These are phyloP conservation scores for Onthophagus sagittarius DNA, from an alignment of 2,888 invertebrate species.

Conservation along the genomic window DNA sequence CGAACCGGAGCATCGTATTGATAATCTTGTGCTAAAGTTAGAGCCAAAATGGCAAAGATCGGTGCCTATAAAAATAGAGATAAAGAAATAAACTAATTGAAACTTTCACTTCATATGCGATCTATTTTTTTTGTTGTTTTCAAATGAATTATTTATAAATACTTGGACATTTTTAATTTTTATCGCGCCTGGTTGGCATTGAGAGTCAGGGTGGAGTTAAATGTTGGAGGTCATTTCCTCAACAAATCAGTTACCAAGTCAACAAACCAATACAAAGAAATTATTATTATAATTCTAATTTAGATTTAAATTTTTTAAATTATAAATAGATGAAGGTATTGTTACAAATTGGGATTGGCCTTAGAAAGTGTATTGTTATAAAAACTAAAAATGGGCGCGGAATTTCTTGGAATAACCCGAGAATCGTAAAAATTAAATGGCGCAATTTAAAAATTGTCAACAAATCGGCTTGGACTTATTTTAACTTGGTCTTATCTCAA, in stretches of 20 bases:
- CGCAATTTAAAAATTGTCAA: too few relatives aligned
- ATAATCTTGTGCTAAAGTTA: slow-evolving; percentile 53
- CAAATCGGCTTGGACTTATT: too few relatives aligned
- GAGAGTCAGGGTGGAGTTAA: background rate
- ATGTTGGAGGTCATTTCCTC: background rate
- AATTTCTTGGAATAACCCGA: background rate
- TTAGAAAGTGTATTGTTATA: background rate
- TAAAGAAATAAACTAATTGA: background rate
- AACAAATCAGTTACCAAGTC: background rate
- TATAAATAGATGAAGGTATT: background rate
- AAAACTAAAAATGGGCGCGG: background rate
- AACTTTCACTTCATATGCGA: background rate
- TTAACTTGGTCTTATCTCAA: too few relatives aligned
- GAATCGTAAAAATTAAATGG: background rate
- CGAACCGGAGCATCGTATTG: slow-evolving; percentile 51
- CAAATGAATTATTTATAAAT: background rate
- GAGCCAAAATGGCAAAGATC: slow-evolving; percentile 40
- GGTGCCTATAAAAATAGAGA: slow-evolving; percentile 19
- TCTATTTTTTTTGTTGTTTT: background rate
- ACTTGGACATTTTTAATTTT: background rate
- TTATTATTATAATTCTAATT: too few relatives aligned
- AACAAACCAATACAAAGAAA: background rate
- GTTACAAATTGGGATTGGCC: background rate
- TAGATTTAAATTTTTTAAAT: background rate
- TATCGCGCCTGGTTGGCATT: background rate